Base-by-base conservation (phyloP, 2,797 vertebrate species). In the Peromyscus eremicus region DNA sequence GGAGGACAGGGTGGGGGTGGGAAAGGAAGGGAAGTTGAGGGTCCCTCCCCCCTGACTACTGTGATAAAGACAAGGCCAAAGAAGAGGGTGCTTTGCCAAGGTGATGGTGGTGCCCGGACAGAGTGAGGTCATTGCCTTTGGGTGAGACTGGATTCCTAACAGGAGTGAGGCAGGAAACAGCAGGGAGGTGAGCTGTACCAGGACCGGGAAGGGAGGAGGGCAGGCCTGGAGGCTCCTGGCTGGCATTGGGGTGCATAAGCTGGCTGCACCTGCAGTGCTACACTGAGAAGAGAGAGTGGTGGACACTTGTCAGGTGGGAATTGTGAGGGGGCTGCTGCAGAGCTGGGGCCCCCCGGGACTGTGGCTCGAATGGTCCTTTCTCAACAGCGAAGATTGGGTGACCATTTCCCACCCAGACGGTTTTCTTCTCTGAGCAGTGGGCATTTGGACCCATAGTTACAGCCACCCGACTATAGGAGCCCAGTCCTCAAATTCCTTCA, bases 141-240 rank as follows among this genome's bases (percentile, higher is more conserved):
- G 88, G 60, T 66, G 88, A 66, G 73, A 64, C 88, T 90, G 75
- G 40, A 19, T 90, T 90, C 75, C 88, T 79, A 79, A 79, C 75
- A 27, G 34, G 75, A 62, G 60, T 60, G 40, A 79, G 88, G 88
- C 40, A 79, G 88, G 88, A 79, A 77, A 77, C 29, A 46, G 21
- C 34, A 13, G 82, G 34, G 13, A 37, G 13, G 23, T 37, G 60
- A 49, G 17, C 5, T 34, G 0, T 66, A 43, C 60, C 88, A 66
- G 32, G 55, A 62, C 87, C 32, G 16, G 68, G 71, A 14, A 79
- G 57, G 40, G 88, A 89, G 88, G 73, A 64, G 43, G 43, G 46
- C 60, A n/a, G 55, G 49, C 37, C 27, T 73, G 17, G 55, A 34
- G 40, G 52, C 25, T 40, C 71, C 11, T 32, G n/a, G 55, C 71